Evolutionary conservation across 2,113 vertebrate species (phyloP).

Genomic region (Manacus vitellinus): DNA sequence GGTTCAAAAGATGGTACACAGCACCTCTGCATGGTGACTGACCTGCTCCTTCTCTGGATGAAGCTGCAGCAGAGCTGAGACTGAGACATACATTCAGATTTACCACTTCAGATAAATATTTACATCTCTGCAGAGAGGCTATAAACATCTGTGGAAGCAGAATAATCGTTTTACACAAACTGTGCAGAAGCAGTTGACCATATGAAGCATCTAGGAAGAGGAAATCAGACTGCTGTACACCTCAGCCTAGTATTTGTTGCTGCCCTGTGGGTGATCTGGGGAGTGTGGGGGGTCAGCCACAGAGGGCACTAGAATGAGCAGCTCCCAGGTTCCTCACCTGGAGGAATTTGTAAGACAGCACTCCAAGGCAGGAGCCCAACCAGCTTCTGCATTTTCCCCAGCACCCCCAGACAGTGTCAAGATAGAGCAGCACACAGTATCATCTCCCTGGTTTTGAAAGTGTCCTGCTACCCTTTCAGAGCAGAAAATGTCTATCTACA

Average conservation of each 20-base stretch:
- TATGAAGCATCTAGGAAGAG: not conserved
- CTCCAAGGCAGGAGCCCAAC: not conserved
- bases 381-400: not conserved
- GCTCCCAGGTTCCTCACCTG: not conserved
- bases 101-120: not conserved
- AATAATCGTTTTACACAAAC: not conserved
- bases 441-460: not conserved
- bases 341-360: not conserved
- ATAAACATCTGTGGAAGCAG: not conserved
- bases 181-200: not conserved
- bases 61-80: not conserved
- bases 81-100: not conserved
- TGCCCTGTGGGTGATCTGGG: not conserved
- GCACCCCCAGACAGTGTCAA: not conserved
- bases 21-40: not conserved
- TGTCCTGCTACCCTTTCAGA: not conserved
- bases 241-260: not conserved
- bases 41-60: not conserved
- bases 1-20: not conserved
- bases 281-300: rapidly evolving
- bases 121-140: not conserved
- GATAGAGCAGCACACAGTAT: not conserved
- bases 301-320: not conserved
- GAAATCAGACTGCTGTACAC: rapidly evolving
- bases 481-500: not conserved